Base-by-base conservation (phyloP, 2,888 invertebrate species). In the Acanthococcus lagerstroemiae region DNA sequence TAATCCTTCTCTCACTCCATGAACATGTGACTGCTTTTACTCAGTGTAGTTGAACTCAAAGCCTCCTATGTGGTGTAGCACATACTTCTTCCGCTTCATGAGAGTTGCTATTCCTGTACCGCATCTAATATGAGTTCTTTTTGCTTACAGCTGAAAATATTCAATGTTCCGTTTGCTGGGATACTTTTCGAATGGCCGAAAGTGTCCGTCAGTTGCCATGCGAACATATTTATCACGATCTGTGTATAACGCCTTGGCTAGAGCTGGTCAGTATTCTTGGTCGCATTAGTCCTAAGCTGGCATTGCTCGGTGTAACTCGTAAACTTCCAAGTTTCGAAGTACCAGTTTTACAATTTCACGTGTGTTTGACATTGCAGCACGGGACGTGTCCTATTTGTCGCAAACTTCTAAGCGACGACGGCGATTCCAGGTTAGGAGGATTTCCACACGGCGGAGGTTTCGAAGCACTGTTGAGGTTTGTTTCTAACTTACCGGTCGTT, bases 131-230 rank as follows among this genome's bases (percentile, higher is more conserved):
- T n/a, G n/a, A n/a, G n/a, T n/a, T n/a, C n/a, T n/a, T n/a, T n/a
- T n/a, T 65, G 52, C 70, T 73, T 74, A 27, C 71, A 83, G 84
- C 82, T 71, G 77, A 77, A 65, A 88, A 86, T 75, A 78, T 90
- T 25, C 90, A 95, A 72, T 97, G 96, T 78, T 92, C 94, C 1
- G 90, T 96, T 4, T 97, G 96, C 79, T 95, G 95, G 95, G 95
- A 96, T 73, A 90, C 91, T 77, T 96, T 85, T 76, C 78, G 77
- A 71, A 75, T 82, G 73, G 83, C 83, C 57, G 92, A 93, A 76
- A 80, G 81, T 69, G 90, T 89, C 19, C 84, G 86, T 68, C 84
- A 86, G 73, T 79, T 94, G 74, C 85, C 87, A 68, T 94, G 93
- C 79, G 84, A 84, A 72, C 96, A 97, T 80, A 81, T 91, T 67